These are phyloP conservation scores for Tachina lurida DNA, from an alignment of 2,888 invertebrate species.

Conservation along the genomic window DNA sequence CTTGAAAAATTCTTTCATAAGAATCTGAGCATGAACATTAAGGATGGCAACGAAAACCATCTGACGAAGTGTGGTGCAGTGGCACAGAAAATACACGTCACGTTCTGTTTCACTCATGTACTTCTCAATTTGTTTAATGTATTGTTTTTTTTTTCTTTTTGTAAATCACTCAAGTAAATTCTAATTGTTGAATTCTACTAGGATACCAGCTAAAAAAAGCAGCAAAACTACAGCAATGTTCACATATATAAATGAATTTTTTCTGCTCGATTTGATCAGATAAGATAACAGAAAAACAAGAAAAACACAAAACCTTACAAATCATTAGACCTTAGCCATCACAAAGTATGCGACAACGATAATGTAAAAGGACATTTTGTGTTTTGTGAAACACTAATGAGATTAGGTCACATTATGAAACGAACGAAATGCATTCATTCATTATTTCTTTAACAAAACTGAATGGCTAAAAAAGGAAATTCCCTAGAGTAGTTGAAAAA, in stretches of 20 bases:
- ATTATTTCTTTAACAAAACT: not conserved
- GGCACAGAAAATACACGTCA: too few relatives aligned
- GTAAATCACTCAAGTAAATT: constrained; percentile 61
- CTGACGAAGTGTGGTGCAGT: too few relatives aligned
- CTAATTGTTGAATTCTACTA: constrained; percentile 51
- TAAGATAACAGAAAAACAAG: constrained; percentile 25
- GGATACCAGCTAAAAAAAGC: constrained; percentile 52
- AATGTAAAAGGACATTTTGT: constrained; percentile 31
- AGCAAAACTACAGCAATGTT: constrained; percentile 35
- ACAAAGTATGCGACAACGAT: not conserved
- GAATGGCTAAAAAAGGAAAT: not conserved
- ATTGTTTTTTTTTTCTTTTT: not conserved
- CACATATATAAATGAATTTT: not conserved
- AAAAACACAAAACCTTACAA: constrained; percentile 11
- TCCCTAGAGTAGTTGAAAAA: not conserved
- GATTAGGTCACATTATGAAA: constrained; percentile 16
- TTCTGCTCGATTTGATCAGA: constrained; percentile 54
- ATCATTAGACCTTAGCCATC: constrained; percentile 8
- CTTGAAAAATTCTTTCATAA: too few relatives aligned
- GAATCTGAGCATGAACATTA: too few relatives aligned
- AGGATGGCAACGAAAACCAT: too few relatives aligned
- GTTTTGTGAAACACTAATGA: constrained; percentile 2
- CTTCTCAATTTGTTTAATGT: constrained; percentile 2
- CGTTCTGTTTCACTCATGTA: not conserved
- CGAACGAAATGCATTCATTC: not conserved